These are phyloP conservation scores for Drosophila parabipectinata DNA, from an alignment of 1,140 invertebrate genomes.

Conservation along the genomic window DNA sequence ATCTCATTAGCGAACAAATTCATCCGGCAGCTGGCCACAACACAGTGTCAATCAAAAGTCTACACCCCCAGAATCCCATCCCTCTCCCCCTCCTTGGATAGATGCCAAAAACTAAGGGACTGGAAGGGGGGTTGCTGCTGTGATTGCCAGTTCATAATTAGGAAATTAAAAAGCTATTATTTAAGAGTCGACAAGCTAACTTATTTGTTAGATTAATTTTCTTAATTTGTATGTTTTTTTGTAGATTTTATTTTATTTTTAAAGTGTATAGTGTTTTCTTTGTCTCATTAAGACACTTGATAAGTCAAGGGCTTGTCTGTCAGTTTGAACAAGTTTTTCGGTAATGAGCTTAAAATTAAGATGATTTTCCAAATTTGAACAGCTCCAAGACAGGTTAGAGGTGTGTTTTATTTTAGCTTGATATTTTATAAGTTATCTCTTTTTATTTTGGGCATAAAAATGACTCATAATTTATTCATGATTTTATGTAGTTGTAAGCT, in stretches of 20 bases:
- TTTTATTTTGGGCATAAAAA: constrained; percentile 8
- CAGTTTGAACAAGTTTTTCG: background rate
- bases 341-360: background rate
- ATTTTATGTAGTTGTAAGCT: constrained; percentile 20
- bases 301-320: background rate
- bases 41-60: constrained; percentile 67
- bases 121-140: too few species aligned
- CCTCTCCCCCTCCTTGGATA: constrained; percentile 4
- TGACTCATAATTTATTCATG: constrained; percentile 27
- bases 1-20: constrained; percentile 37
- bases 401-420: background rate
- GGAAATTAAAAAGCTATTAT: constrained; percentile 33
- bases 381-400: background rate
- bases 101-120: constrained; percentile 31
- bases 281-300: constrained; percentile 35
- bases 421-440: constrained; percentile 23
- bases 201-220: constrained; percentile 1
- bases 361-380: background rate
- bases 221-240: background rate
- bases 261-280: too few species aligned
- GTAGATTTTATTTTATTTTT: background rate
- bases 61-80: background rate
- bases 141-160: constrained; percentile 46
- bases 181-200: constrained; percentile 13
- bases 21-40: constrained; percentile 71